These are phyloP conservation scores for Pectinophora gossypiella DNA, from an alignment of 1,140 invertebrate genomes.

Conservation along the genomic window DNA sequence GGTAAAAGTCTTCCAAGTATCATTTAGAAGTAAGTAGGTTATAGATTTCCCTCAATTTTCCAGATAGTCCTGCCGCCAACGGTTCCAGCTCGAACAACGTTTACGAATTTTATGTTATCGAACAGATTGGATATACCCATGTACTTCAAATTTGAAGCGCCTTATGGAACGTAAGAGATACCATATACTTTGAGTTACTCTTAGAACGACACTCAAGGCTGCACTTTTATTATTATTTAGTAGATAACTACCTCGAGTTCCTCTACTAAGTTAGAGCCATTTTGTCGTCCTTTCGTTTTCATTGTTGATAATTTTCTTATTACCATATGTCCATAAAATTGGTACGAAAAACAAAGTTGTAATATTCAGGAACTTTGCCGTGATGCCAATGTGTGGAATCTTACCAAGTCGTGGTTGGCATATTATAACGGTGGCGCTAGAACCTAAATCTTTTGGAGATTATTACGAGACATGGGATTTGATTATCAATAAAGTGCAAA, in stretches of 20 bases:
- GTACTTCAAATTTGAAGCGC: conserved; percentile 57
- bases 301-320: too few relatives aligned
- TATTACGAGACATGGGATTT: conserved; percentile 63
- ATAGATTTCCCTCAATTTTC: not conserved
- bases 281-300: too few relatives aligned
- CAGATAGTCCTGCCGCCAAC: conserved; percentile 59
- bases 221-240: too few relatives aligned
- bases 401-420: conserved; percentile 59
- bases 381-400: conserved; percentile 65
- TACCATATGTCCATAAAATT: not conserved
- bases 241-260: too few relatives aligned
- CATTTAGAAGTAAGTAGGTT: too few relatives aligned
- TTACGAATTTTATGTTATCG: conserved; percentile 56
- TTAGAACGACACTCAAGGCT: too few relatives aligned
- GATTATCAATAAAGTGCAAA: conserved; percentile 50
- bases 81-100: conserved; percentile 52
- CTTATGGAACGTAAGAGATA: conserved; percentile 42
- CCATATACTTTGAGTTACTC: too few relatives aligned
- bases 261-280: too few relatives aligned
- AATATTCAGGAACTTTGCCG: conserved; percentile 46
- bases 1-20: too few relatives aligned
- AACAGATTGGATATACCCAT: conserved; percentile 59
- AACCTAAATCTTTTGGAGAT: conserved; percentile 52
- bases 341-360: not conserved
- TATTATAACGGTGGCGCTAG: conserved; percentile 59